Base-by-base conservation (phyloP, 2,888 invertebrate species). In the Aspidiotus destructor region DNA sequence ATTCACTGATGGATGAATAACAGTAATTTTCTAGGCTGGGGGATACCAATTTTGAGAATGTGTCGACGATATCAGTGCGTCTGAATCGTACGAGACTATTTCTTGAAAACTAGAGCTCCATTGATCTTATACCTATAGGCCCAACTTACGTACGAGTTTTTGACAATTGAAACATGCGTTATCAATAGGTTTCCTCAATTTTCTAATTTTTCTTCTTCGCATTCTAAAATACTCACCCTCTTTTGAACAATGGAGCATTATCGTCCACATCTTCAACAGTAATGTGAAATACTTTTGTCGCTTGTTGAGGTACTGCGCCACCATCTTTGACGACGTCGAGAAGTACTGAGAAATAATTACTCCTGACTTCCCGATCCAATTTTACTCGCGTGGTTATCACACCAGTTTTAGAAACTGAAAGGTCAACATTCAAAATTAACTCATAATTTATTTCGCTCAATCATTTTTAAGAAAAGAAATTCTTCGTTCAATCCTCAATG, bases 301-400 rank as follows among this genome's bases (percentile, higher is more conserved):
- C 84, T 71, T 86, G 86, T 73, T 89, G 89, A 11, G 86, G 85
- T 0, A 90, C 89, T 60, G 84, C 82, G 0, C 92, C 92, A 70
- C 85, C 81, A 75, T 92, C 92, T 55, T 85, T 83, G 7, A 88
- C 90, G 28, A n/a, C n/a, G n/a, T n/a, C n/a, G n/a, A 86, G 82
- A 7, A 92, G 77, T 10, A 89, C 85, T 67, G 92, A 79, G n/a
- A 86, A 86, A 75, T 89, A 91, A 52, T 83, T 82, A 13, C 84
- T 83, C 74, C 86, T 85, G 0, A 80, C 80, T 76, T 92, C 92
- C 0, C 91, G 81, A 76, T 92, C 92, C 44, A 92, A 76, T 0
- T 82, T 76, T 54, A 82, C 81, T 0, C 81, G 81, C 0, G 89
- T 89, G 0, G 85, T 86, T 60, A 92, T 86, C 17, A 87, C 73